Base-by-base conservation (phyloP, 1,140 invertebrate species). In the Chironomus striatipennis region DNA sequence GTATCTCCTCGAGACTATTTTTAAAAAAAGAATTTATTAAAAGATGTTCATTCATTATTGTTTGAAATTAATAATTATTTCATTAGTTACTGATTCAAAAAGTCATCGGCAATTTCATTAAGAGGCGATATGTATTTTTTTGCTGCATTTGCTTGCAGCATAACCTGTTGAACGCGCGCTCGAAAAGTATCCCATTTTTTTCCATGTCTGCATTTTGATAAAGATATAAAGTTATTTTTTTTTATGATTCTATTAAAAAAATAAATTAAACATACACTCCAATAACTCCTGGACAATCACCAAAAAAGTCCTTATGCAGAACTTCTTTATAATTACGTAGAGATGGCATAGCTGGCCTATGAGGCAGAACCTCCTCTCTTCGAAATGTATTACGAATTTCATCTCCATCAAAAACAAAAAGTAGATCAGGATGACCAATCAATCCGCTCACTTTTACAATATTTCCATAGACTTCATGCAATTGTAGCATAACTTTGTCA, bases 101-200 rank as follows among this genome's bases (percentile, higher is more conserved):
- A 92, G 77, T 91, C 90, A 67, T 83, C 81, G 5, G 91, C 90
- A 17, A 93, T 91, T 75, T 88, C 84, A 80, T 93, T 89, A 65
- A 94, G 86, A 18, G 88, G 85, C 43, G 87, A 85, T 20, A 93
- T 85, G 77, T 93, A 93, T 74, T 90, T 88, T 79, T 87, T 88
- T 1, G 92, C 90, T 0, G 88, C 90, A 78, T 89, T 85, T 4
- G 93, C 92, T 76, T 92, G 89, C 76, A 93, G 83, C 82, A 94
- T 86, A n/a, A 90, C 86, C 80, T 93, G 91, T 78, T 94, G 92
- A n/a, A 93, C 91, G 83, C 91, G 90, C 42, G 88, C 90, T 43
- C 93, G 86, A 78, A 94, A 92, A 74, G 86, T 85, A 78, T 92
- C 90, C 93, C 93, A 95, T 76, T 89, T 88, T 80, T 89, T 88